phyloP scores from a whole-genome alignment of 2,797 vertebrate genomes.

The Pantherophis alleghaniensis region DNA sequence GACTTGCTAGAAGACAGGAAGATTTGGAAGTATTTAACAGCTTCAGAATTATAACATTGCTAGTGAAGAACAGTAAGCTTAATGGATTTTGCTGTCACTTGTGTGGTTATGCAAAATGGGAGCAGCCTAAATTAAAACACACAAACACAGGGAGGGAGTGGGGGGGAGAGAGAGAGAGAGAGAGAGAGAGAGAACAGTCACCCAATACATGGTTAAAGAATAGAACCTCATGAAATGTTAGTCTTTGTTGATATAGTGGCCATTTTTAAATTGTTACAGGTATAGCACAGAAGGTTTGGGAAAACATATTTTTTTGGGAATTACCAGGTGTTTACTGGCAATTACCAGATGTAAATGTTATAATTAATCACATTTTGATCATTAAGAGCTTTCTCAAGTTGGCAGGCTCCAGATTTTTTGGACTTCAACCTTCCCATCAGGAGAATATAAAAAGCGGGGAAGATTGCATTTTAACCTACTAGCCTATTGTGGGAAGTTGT shows the following conservation, averaged over 20 bases:
- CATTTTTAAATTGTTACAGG: not conserved
- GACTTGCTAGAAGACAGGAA: not conserved
- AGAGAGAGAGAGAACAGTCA: not conserved
- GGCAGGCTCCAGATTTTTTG: not conserved
- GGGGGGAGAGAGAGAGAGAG: fast-evolving
- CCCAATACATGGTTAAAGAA: not conserved
- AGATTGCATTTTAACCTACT: not conserved
- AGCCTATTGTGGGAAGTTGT: not conserved
- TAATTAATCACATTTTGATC: not conserved
- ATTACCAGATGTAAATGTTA: not conserved
- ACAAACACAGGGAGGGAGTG: no score
- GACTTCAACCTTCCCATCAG: not conserved
- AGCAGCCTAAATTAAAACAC: not conserved
- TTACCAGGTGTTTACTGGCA: not conserved
- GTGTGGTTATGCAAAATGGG: not conserved
- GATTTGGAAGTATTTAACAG: not conserved
- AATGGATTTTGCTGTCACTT: not conserved
- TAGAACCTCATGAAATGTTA: not conserved
- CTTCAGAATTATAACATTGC: not conserved
- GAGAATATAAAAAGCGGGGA: not conserved
- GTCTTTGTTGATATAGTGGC: not conserved
- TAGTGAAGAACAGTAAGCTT: not conserved
- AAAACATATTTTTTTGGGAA: not conserved
- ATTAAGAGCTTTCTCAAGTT: not conserved
- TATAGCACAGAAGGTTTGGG: not conserved